Evolutionary conservation across 2,888 invertebrate species (phyloP).

Genomic region (Heliconius aoede): DNA sequence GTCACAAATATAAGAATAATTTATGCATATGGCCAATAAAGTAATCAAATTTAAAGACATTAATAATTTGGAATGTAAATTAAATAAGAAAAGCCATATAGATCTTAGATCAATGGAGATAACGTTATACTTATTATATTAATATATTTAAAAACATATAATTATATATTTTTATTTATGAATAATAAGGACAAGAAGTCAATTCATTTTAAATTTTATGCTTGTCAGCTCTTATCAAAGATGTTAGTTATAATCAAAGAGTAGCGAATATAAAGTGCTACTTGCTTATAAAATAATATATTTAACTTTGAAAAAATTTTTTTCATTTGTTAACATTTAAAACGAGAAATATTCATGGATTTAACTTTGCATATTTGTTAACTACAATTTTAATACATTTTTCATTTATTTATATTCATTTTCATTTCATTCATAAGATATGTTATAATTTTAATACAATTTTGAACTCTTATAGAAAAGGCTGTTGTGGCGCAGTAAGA

Average conservation of each 20-base stretch:
- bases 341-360: too few relatives aligned
- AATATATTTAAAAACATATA: slow-evolving; percentile 13
- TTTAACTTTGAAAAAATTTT: not conserved
- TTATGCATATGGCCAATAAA: slow-evolving; percentile 23
- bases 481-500: too few relatives aligned
- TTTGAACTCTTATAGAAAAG: not conserved
- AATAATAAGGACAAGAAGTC: slow-evolving; percentile 19
- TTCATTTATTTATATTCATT: too few relatives aligned
- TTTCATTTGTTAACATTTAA: too few relatives aligned
- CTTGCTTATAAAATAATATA: not conserved
- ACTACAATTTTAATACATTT: not conserved
- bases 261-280: not conserved
- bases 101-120: slow-evolving; percentile 12
- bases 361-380: too few relatives aligned
- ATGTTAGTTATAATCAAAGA: not conserved
- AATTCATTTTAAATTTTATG: slow-evolving; percentile 7
- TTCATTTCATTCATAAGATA: too few relatives aligned
- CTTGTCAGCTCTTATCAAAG: not conserved
- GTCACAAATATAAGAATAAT: slow-evolving; percentile 20
- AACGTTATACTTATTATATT: slow-evolving; percentile 13
- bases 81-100: slow-evolving; percentile 6
- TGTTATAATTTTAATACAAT: not conserved
- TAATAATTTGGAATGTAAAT: slow-evolving; percentile 25
- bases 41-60: slow-evolving; percentile 20
- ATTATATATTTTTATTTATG: slow-evolving; percentile 10